Conservation (phyloP, 53 echinoderm and acorn worm species). For the Stichopus horrens region DNA sequence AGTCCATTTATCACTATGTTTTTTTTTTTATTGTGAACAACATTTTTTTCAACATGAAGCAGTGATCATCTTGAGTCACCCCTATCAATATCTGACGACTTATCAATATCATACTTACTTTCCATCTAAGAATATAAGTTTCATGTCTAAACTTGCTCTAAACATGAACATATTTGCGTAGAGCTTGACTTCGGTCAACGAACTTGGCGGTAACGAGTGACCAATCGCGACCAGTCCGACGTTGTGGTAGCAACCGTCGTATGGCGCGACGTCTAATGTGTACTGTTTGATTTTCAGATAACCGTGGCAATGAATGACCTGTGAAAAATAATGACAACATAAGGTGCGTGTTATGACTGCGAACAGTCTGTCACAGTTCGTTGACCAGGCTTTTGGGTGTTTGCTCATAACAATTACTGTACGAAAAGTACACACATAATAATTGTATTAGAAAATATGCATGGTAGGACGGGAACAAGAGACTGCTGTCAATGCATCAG, state of each 20-base stretch:
- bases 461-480: too few species aligned
- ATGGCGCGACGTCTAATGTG: slow-evolving; percentile 96
- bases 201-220: slow-evolving; percentile 93
- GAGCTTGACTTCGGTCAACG: slow-evolving; percentile 94
- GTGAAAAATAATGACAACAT: neutral
- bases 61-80: too few species aligned
- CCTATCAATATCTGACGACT: neutral
- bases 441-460: too few species aligned
- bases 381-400: too few species aligned
- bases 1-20: neutral
- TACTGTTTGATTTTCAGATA: slow-evolving; percentile 99
- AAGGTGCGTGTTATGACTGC: too few species aligned
- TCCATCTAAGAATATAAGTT: slow-evolving; percentile 96
- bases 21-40: neutral
- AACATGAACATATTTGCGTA: slow-evolving; percentile 99
- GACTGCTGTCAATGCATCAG: too few species aligned
- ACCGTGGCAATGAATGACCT: slow-evolving; percentile 98
- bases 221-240: slow-evolving; percentile 96
- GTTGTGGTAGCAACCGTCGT: slow-evolving; percentile 98
- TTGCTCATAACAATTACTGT: too few species aligned
- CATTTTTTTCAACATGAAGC: neutral
- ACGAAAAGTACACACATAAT: too few species aligned
- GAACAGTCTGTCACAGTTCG: too few species aligned
- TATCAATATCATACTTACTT: slow-evolving; percentile 74
- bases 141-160: slow-evolving; percentile 94